Evolutionary conservation across 2,113 vertebrate genomes (phyloP).

Genomic region (Otus sunia): DNA sequence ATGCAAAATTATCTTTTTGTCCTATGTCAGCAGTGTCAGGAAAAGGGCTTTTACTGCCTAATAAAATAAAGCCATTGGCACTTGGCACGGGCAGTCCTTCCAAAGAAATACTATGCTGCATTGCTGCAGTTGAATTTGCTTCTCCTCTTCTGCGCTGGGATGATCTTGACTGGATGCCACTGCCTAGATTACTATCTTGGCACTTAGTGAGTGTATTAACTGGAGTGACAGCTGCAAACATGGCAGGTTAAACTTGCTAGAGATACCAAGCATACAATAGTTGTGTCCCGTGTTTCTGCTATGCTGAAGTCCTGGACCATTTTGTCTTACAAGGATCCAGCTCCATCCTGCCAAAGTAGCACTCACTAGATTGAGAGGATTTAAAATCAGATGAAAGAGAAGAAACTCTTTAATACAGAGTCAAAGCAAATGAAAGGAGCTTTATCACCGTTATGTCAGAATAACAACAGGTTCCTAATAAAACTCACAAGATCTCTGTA

Average conservation of each 20-base stretch:
- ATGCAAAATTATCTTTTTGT: not conserved
- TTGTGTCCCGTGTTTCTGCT: not conserved
- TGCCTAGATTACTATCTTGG: not conserved
- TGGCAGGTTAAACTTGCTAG: not conserved
- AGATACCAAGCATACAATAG: not conserved
- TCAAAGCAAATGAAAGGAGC: not conserved
- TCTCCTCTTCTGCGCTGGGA: not conserved
- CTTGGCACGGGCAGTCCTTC: not conserved
- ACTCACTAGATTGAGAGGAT: not conserved
- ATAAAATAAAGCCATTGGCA: not conserved
- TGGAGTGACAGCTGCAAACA: not conserved
- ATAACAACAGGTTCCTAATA: not conserved
- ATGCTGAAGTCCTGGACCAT: not conserved
- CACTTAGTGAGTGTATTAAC: not conserved
- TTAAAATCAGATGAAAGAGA: not conserved
- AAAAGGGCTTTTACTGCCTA: not conserved
- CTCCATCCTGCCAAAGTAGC: not conserved
- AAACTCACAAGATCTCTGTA: not conserved
- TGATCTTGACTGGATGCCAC: not conserved
- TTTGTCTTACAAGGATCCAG: not conserved
- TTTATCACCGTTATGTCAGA: not conserved
- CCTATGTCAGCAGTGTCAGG: not conserved
- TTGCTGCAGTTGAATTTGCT: not conserved
- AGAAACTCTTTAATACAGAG: not conserved
- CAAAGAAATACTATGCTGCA: not conserved